Base-by-base conservation (phyloP, 2,113 vertebrate species). In the Arothron firmamentum region DNA sequence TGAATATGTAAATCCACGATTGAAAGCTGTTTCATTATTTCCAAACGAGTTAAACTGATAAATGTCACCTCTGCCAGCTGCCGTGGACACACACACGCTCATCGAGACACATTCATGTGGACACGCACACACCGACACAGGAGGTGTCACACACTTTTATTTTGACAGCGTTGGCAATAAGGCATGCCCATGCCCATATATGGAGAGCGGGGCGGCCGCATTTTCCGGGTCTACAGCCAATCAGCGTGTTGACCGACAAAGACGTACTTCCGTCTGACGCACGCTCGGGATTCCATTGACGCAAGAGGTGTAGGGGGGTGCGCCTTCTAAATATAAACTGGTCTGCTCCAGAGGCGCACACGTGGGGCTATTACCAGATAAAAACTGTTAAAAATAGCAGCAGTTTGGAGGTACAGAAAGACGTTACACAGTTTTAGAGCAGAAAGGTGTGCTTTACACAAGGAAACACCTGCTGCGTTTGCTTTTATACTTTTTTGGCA, bases 211-310 rank as follows among this genome's bases (percentile, higher is more conserved):
- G 89, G 93, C 88, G 90, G 92, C 68, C 83, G 62, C 77, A 83
- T 56, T 85, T 93, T 86, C 91, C 91, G 91, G 91, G 65, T 47
- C n/a, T 60, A 23, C 45, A 77, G 77, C 91, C 87, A 87, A 90
- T 89, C 81, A 51, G 77, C 64, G 69, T 52, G 31, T 19, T 48
- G 65, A 45, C 74, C 65, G 21, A 46, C 9, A 60, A 65, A 74
- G 89, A 92, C 91, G 91, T 90, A 83, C 84, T 88, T 78, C 80
- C 85, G 87, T 85, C 84, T 95, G 94, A 96, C 94, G 94, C 93
- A 94, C 90, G 89, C 86, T 72, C 80, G 92, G 93, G 92, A 93
- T 94, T 95, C 93, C 93, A 94, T 94, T 94, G 93, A 94, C 94
- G 93, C 92, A 94, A 86, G 82, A 84, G 79, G 69, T 74, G 84